phyloP scores from a whole-genome alignment of 2,113 vertebrate genomes.

The Prinia subflava region DNA sequence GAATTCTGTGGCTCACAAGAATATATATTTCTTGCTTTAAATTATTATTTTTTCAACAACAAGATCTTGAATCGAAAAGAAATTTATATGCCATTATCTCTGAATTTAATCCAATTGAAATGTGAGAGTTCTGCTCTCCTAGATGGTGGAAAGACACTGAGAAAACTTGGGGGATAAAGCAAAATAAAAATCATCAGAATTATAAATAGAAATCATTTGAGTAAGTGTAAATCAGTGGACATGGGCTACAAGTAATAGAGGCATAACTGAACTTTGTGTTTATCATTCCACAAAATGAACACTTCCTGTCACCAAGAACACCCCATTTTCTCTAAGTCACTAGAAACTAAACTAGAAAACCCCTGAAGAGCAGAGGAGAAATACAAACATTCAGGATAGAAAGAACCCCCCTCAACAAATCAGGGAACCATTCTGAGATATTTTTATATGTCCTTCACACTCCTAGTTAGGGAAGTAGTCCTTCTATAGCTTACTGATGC shows the following conservation, averaged over 20 bases:
- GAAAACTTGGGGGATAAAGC: neutral
- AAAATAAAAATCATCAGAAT: neutral
- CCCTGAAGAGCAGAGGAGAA: neutral
- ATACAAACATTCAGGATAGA: neutral
- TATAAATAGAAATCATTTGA: neutral
- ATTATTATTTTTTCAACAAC: neutral
- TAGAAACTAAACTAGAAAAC: neutral
- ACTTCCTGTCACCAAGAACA: neutral
- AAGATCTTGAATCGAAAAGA: neutral
- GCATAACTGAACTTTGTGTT: neutral
- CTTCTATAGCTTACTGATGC: neutral
- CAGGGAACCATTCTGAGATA: neutral
- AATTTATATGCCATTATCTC: neutral
- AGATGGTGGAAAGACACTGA: neutral
- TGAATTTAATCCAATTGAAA: neutral
- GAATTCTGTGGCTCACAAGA: neutral
- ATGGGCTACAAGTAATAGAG: neutral
- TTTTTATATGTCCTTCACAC: neutral
- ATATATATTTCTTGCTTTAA: neutral
- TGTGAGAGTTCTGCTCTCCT: neutral
- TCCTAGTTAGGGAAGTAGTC: neutral
- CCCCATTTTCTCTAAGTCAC: neutral
- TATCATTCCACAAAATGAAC: neutral
- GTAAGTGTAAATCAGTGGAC: neutral
- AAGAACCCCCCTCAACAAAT: neutral